Evolutionary conservation across 2,888 invertebrate genomes (phyloP).

Genomic region (Amiota minor): DNA sequence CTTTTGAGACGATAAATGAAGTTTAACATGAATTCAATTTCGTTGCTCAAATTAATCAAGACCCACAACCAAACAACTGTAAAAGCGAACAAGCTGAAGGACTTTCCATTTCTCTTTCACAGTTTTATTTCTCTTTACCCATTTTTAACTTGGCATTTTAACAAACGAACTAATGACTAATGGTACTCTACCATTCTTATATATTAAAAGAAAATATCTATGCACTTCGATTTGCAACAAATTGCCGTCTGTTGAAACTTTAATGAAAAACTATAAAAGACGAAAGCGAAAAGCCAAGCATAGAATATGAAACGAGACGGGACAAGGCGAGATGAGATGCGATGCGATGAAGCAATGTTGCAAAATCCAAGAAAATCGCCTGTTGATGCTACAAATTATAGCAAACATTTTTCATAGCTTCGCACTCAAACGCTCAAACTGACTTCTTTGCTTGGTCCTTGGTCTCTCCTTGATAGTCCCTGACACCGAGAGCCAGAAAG

Average conservation of each 20-base stretch:
- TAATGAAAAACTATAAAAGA: slow-evolving; percentile 10
- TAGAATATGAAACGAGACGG: not conserved
- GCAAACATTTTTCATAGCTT: slow-evolving; percentile 56
- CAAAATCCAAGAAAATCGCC: slow-evolving; percentile 44
- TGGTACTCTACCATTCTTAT: not conserved
- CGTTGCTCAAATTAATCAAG: slow-evolving; percentile 13
- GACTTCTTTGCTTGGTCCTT: slow-evolving; percentile 16
- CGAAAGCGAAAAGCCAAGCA: not conserved
- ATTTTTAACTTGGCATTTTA: slow-evolving; percentile 3
- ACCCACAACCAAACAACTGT: no score
- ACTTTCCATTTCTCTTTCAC: not conserved
- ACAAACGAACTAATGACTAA: slow-evolving; percentile 21
- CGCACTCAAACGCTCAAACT: not conserved
- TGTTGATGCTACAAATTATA: slow-evolving; percentile 65
- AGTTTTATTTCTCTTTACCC: not conserved
- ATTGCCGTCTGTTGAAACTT: slow-evolving; percentile 20
- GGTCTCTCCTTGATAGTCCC: slow-evolving; percentile 28
- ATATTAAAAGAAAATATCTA: no score
- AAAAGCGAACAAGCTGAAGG: not conserved
- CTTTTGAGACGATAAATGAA: slow-evolving; percentile 3
- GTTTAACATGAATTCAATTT: slow-evolving; percentile 4
- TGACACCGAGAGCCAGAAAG: slow-evolving; percentile 27
- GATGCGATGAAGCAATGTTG: not conserved
- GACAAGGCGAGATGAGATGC: not conserved
- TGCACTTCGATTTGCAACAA: slow-evolving; percentile 17